Percentiles rank a stretch among this genome's conserved stretches.
Conservation (phyloP, 2,797 vertebrate species). For the Microhierax caerulescens region DNA sequence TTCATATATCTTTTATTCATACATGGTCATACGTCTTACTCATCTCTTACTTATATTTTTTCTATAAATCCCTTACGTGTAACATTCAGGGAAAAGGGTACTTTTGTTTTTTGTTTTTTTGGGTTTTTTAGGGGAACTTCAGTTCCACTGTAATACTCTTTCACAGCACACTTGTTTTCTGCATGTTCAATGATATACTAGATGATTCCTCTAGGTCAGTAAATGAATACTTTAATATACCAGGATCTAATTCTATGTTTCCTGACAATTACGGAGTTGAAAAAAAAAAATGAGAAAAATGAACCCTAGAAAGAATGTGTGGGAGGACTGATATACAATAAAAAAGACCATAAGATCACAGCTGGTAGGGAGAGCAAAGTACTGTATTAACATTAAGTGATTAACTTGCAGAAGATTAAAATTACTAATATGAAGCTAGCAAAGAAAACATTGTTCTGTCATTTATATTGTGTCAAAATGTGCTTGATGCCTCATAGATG, state of each 20-base stretch:
- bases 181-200: neutral
- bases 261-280: neutral
- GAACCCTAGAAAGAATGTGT: neutral
- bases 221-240: neutral
- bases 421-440: neutral
- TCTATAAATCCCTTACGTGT: neutral
- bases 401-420: conserved; percentile 31
- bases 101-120: neutral
- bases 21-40: neutral
- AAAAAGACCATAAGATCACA: neutral
- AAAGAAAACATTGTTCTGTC: conserved; percentile 27
- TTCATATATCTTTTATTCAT: neutral
- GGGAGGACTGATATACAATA: neutral
- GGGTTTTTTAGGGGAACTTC: neutral
- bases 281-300: neutral
- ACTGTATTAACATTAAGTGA: neutral
- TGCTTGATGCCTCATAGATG: neutral
- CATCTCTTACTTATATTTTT: neutral
- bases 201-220: neutral
- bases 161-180: neutral
- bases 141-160: neutral
- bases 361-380: neutral
- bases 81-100: neutral
- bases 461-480: neutral
- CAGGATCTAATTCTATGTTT: conserved; percentile 8